Base-by-base conservation (phyloP, 2,888 invertebrate genomes). In the Nomada fabriciana region DNA sequence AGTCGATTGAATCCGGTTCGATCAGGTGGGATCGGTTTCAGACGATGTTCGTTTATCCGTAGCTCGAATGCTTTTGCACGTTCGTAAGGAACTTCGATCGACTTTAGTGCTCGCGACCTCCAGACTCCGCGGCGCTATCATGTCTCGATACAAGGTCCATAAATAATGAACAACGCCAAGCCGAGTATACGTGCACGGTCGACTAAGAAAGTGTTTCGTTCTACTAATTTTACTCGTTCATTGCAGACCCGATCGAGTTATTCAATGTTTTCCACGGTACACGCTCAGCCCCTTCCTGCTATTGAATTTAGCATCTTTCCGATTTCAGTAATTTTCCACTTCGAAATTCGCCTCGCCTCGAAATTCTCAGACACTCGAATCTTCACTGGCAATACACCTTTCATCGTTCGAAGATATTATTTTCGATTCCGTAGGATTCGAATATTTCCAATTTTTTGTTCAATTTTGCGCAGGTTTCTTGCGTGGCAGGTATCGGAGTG, bases 121-220 rank as follows among this genome's bases (percentile, higher is more conserved):
- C 77, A 85, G 85, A 85, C 85, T 73, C 76, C n/a, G 53, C 42
- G 85, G 77, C 85, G 85, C 85, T 82, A 64, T 77, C 85, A 60
- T 75, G 76, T 79, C 81, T 76, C 74, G 65, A 76, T 77, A 73
- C 70, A 11, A 57, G 60, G 18, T 61, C 50, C 67, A 64, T 84
- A 75, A 79, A 84, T 84, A 77, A 84, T 82, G 55, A 68, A 82
- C 55, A 7, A 18, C 20, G 36, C 5, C 13, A 43, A 10, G 42
- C 23, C 23, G 3, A 13, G 25, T 23, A 53, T 59, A 63, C 68
- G 9, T 15, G 15, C 47, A 47, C 23, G n/a, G 36, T 23, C 20
- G 50, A 47, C 68, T 15, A 63, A 57, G 20, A 4, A 13, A 43
- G 15, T 18, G 20, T 55, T 52, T 15, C 15, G 9, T 15, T 13